A percentile compares a stretch with the other conserved stretches of the same genome.
Evolutionary conservation across 2,113 vertebrate genomes (phyloP).

Genomic region (Catharus fuscescens): DNA sequence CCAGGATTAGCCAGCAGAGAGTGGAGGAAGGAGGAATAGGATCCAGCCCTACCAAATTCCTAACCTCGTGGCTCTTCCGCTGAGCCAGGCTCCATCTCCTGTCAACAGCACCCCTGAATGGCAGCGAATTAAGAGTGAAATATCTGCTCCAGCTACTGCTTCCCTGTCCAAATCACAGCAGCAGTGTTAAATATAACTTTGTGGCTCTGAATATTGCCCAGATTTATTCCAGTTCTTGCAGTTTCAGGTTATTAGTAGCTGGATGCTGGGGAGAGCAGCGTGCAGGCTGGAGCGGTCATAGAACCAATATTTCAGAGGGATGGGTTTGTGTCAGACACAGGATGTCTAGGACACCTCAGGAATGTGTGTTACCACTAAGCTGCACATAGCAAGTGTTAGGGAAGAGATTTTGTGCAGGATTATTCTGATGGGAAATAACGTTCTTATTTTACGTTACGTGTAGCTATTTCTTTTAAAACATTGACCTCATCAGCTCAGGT

Average conservation of each 20-base stretch:
- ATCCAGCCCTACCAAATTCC: conserved; percentile 27
- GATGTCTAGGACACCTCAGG: conserved; percentile 8
- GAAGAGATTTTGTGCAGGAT: not conserved
- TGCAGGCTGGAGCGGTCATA: not conserved
- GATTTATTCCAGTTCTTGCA: not conserved
- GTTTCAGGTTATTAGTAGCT: not conserved
- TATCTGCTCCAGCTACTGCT: not conserved
- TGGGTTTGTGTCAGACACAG: conserved; percentile 2
- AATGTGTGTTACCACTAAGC: not conserved
- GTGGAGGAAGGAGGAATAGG: conserved; percentile 19
- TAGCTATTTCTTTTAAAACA: conserved; percentile 19
- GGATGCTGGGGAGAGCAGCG: not conserved
- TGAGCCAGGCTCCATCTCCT: not conserved
- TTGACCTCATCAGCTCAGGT: conserved; percentile 44
- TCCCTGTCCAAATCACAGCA: not conserved
- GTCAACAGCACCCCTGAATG: conserved; percentile 33
- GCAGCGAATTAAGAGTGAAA: not conserved
- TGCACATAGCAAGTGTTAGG: not conserved
- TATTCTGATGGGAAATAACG: conserved; percentile 8
- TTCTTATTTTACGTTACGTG: not conserved
- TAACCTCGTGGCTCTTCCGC: not conserved
- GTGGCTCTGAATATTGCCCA: not conserved
- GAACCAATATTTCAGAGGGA: not conserved
- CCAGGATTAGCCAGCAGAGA: conserved; percentile 34
- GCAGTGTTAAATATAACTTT: not conserved